phyloP scores from a whole-genome alignment of 2,113 vertebrate species.

The Sciurus niger region DNA sequence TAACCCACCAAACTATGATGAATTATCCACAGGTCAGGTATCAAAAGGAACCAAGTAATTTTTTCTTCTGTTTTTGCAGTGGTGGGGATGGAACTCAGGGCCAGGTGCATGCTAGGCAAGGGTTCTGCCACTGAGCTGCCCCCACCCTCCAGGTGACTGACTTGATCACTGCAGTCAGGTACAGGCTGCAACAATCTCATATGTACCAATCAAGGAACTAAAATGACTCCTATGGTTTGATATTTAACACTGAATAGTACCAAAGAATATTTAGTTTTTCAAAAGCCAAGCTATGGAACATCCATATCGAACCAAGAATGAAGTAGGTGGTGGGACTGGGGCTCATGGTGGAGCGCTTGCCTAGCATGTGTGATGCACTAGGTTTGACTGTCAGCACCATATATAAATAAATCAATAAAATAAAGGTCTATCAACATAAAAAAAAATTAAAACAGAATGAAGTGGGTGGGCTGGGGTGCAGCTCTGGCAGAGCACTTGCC shows the following conservation, averaged over 20 bases:
- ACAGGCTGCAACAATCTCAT: not conserved
- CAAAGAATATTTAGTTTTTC: not conserved
- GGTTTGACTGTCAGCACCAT: no score
- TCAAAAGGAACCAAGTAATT: not conserved
- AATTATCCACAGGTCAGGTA: not conserved
- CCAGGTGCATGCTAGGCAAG: not conserved
- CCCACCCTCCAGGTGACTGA: not conserved
- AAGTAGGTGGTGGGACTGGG: not conserved
- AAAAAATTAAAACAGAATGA: not conserved
- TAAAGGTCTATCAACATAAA: no score
- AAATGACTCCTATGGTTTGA: rapidly evolving
- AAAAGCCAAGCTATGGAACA: not conserved
- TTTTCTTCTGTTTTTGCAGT: not conserved
- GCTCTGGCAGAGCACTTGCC: not conserved
- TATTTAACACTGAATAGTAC: not conserved
- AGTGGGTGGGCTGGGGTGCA: not conserved
- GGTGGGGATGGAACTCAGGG: not conserved
- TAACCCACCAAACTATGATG: not conserved
- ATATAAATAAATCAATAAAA: no score
- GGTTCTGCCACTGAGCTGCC: not conserved
- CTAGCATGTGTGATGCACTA: not conserved
- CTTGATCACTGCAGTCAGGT: not conserved
- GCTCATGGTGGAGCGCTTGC: not conserved
- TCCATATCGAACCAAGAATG: not conserved
- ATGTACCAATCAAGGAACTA: not conserved